phyloP scores from a whole-genome alignment of 2,888 invertebrate genomes.

The Halocaridina rubra region DNA sequence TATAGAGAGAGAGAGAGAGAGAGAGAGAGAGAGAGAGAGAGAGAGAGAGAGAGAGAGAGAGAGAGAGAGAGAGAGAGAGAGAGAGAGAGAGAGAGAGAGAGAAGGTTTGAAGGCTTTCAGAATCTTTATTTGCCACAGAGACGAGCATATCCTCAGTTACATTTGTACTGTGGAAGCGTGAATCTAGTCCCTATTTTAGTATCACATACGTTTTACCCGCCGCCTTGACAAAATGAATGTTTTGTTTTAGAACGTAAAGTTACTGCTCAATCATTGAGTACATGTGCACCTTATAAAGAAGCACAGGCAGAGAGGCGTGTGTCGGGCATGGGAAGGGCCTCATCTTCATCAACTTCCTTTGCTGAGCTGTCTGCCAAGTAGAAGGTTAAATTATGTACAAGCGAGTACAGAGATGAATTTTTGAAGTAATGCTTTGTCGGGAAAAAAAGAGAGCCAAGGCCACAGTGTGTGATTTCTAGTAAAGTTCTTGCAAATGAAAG shows the following conservation, averaged over 20 bases:
- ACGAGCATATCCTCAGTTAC: too few species aligned
- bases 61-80: neutral
- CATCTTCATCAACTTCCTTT: neutral
- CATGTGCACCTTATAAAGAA: neutral
- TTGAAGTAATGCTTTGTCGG: neutral
- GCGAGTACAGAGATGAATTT: constrained; percentile 3
- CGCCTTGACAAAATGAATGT: neutral
- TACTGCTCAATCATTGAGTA: neutral
- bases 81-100: neutral
- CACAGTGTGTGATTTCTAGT: too few species aligned
- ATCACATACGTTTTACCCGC: neutral
- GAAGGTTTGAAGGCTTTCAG: too few species aligned
- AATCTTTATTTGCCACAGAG: too few species aligned
- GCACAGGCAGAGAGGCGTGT: neutral
- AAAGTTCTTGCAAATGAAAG: too few species aligned
- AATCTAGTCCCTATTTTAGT: neutral
- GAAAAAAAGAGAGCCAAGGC: constrained; percentile 4
- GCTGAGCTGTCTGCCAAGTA: constrained; percentile 1
- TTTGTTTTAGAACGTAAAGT: neutral
- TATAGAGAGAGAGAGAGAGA: too few species aligned
- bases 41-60: neutral
- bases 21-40: neutral
- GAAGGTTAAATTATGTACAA: too few species aligned
- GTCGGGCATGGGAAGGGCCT: constrained; percentile 9
- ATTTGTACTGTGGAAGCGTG: neutral